Base-by-base conservation (phyloP, 2,888 invertebrate genomes). In the Cremastobaeus sp. region DNA sequence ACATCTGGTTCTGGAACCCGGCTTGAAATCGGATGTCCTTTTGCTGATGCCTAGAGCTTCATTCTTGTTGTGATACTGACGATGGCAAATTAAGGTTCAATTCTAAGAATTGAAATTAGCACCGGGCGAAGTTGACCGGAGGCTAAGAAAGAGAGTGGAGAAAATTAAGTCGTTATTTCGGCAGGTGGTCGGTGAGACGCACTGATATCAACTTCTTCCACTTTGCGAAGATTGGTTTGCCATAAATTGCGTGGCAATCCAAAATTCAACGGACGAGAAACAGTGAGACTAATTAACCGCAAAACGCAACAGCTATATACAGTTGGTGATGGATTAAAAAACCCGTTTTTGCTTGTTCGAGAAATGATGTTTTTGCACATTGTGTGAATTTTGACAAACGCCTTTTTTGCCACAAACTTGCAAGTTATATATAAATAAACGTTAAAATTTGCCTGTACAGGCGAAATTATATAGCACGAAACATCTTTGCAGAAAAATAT, bases 91-190 rank as follows among this genome's bases (percentile, higher is more conserved):
- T 57, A 64, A 45, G 59, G 21, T 32, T 35, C 25, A 37, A 76
- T 77, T 79, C 77, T 72, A 28, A 72, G 79, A 79, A 79, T 69
- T 34, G 70, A 71, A 69, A 69, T 73, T 65, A 76, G 66, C 64
- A 52, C 64, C 57, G 55, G 59, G 43, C 69, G 47, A 48, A 60
- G 25, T 80, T 80, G 55, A 77, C 80, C 77, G 66, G 73, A 69
- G 81, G 79, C 79, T 60, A 78, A 77, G 52, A 48, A 64, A 79
- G 71, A 78, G 78, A 72, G 72, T 41, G 64, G 69, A 74, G 76
- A 78, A 81, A 84, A 85, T 85, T 83, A 83, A 85, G 85, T 85
- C 81, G 85, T 85, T 85, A 85, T 84, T 85, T 81, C 82, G 81
- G 83, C 85, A 84, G 84, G 83, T 84, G 84, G 81, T 77, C 80